Conservation (phyloP, 2,888 invertebrate species). For the Gisinianus flammeolus region DNA sequence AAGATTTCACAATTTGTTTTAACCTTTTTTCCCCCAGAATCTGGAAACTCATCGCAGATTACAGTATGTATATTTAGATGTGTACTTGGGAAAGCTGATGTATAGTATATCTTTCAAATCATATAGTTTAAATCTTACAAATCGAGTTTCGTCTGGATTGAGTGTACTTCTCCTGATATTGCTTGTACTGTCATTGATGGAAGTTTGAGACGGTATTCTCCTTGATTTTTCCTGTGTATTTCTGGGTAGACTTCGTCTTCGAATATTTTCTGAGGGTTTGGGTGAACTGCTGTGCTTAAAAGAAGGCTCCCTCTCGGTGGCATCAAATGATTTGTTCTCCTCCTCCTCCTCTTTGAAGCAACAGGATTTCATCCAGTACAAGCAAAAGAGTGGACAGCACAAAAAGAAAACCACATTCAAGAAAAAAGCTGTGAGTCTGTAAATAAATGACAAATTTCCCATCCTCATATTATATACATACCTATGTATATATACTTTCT, state of each 20-base stretch:
- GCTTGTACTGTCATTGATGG: neutral
- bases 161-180: neutral
- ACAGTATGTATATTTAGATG: too few species aligned
- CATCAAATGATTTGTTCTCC: neutral
- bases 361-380: slow-evolving; percentile 6
- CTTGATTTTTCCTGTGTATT: neutral
- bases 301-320: neutral
- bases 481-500: too few species aligned
- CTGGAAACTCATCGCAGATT: too few species aligned
- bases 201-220: neutral
- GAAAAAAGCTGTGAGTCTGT: neutral
- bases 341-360: slow-evolving; percentile 7
- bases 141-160: neutral
- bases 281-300: neutral
- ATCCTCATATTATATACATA: too few species aligned
- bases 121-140: neutral
- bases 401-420: slow-evolving; percentile 28
- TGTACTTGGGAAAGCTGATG: too few species aligned
- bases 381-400: slow-evolving; percentile 30
- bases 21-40: too few species aligned
- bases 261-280: neutral
- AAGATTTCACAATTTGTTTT: too few species aligned
- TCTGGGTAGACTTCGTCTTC: neutral
- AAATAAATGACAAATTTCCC: too few species aligned
- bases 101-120: neutral